Conservation (phyloP, 2,888 invertebrate genomes). For the Helleia helle region DNA sequence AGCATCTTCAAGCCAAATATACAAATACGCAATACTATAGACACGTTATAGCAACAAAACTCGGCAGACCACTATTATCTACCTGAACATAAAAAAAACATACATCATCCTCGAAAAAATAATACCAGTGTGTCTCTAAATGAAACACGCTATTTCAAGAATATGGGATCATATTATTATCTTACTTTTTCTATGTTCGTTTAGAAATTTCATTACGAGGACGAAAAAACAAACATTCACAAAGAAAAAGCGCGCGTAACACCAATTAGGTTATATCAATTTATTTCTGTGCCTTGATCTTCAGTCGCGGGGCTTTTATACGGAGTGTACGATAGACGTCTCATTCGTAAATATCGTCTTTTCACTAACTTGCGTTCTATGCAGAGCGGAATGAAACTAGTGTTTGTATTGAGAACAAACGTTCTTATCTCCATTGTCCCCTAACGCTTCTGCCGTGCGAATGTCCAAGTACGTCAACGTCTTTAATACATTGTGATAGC, state of each 20-base stretch:
- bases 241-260: conserved; percentile 1
- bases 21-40: too few species aligned
- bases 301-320: not conserved
- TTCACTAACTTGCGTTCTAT: conserved; percentile 19
- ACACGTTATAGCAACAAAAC: too few species aligned
- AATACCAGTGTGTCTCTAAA: too few species aligned
- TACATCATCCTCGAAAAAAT: too few species aligned
- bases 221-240: not conserved
- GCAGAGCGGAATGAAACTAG: conserved; percentile 18
- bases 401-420: conserved; percentile 20
- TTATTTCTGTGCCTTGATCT: conserved; percentile 5
- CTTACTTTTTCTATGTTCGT: not conserved
- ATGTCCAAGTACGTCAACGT: not conserved
- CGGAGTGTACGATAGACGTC: conserved; percentile 12
- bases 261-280: conserved; percentile 3
- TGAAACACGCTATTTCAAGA: too few species aligned
- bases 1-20: too few species aligned
- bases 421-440: conserved; percentile 5
- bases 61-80: too few species aligned
- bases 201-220: not conserved
- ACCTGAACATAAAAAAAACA: too few species aligned
- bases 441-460: conserved; percentile 3
- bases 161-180: too few species aligned
- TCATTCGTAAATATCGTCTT: conserved; percentile 18
- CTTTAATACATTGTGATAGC: not conserved